A percentile compares a stretch with the other conserved stretches of the same genome.
Conservation (phyloP, 2,797 vertebrate genomes). For the Cebuella pygmaea region DNA sequence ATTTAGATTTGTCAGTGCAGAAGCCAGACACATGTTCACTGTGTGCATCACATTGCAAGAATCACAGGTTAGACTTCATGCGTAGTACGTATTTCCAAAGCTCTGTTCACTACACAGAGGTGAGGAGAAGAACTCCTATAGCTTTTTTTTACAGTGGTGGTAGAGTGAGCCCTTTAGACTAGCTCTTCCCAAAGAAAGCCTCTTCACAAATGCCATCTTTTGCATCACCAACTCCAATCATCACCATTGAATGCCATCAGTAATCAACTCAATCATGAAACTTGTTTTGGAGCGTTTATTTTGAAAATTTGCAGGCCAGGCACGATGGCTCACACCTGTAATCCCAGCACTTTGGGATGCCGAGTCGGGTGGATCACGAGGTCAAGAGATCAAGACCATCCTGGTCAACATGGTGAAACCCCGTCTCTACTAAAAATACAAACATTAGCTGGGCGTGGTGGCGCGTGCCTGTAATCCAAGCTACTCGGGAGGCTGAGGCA, state of each 20-base stretch:
- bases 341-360: no score
- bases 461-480: no score
- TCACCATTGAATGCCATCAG: neutral
- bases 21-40: neutral
- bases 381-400: no score
- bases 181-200: neutral
- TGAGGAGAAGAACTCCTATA: neutral
- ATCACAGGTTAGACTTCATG: neutral
- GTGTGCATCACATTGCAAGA: neutral
- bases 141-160: neutral
- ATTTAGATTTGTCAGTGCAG: neutral
- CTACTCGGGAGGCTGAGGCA: no score
- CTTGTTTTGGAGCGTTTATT: neutral
- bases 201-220: neutral
- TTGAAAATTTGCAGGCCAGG: neutral
- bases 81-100: neutral
- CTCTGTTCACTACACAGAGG: neutral
- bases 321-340: no score
- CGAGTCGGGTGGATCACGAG: no score
- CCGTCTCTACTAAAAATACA: no score
- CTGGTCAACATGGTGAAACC: no score
- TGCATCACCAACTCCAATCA: neutral
- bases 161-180: neutral
- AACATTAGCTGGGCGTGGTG: no score
- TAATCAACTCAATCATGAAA: neutral